Conservation (phyloP, 2,113 vertebrate genomes). For the Cyanocitta stelleri region DNA sequence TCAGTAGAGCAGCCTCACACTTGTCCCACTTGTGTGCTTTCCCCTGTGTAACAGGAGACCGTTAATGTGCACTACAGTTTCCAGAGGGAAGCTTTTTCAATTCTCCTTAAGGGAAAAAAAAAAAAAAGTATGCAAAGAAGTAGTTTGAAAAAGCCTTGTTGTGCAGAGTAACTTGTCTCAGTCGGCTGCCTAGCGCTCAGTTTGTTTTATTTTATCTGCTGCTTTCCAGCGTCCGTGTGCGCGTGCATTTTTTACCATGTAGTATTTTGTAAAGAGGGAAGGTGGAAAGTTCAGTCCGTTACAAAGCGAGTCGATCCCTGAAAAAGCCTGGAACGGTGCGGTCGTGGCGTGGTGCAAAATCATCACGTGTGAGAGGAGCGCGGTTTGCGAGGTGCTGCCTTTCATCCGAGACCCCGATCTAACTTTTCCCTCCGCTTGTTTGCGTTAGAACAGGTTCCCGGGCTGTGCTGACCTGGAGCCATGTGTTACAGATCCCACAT, state of each 20-base stretch:
- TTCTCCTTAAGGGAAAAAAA: constrained; percentile 22
- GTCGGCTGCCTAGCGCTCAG: constrained; percentile 17
- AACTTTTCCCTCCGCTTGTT: constrained; percentile 64
- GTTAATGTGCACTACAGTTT: constrained; percentile 64
- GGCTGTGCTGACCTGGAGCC: constrained; percentile 55
- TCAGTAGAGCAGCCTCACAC: constrained; percentile 75
- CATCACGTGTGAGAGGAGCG: constrained; percentile 43
- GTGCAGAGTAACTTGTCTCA: constrained; percentile 47
- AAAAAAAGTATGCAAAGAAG: constrained; percentile 41
- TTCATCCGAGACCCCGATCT: constrained; percentile 35
- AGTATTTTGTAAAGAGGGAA: constrained; percentile 37
- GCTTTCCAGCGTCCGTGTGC: not conserved
- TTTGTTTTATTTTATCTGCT: constrained; percentile 62
- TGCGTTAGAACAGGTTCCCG: constrained; percentile 60
- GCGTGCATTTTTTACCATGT: constrained; percentile 19
- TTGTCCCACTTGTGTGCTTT: constrained; percentile 73
- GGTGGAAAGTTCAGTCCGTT: constrained; percentile 42
- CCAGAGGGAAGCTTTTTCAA: constrained; percentile 53
- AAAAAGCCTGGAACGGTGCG: constrained; percentile 6
- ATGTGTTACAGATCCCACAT: constrained; percentile 59
- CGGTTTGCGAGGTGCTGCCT: constrained; percentile 55
- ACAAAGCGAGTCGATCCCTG: not conserved
- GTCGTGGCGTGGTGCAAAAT: constrained; percentile 38
- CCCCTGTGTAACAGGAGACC: constrained; percentile 67
- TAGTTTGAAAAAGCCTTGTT: constrained; percentile 53